Evolutionary conservation across 1,140 invertebrate genomes (phyloP), one percentile per base, ranked within the genome.

Genomic region (Reticulitermes speratus): DNA sequence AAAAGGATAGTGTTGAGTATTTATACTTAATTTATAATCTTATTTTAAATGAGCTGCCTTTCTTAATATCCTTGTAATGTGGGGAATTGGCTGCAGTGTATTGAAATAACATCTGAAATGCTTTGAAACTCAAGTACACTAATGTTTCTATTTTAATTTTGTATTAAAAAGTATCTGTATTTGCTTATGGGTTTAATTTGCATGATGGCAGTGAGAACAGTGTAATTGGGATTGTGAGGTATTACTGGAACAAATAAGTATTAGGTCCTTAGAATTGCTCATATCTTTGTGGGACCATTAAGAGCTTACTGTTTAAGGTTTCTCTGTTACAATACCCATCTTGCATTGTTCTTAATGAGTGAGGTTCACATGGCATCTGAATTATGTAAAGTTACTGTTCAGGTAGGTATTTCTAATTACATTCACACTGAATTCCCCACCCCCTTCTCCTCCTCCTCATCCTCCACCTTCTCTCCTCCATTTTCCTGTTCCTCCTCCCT

Each of bases 261-360:
- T 75, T 75, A 30, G 65, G 65, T 75, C 65, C n/a, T 75, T 75
- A 75, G 65, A 75, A 30, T 75, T 75, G 25, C 65, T 75, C 25
- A 30, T 75, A 75, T 75, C 6, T 75, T 75, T 75, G 65, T 75
- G 25, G 65, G 65, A 25, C 65, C 65, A 75, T 9, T 75, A 25
- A 75, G 25, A 30, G 25, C 9, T n/a, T 30, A 1, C 65, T 30
- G 25, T 75, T 12, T 16, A 19, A 21, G 25, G 25, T 75, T 75
- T 75, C 25, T n/a, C n/a, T 75, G n/a, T 75, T 75, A 65, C n/a
- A 75, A 25, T 14, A 30, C 65, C 65, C 14, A 14, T 30, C 9
- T 75, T 30, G 14, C n/a, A 1, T 30, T 75, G n/a, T 30, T 55
- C 3, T 75, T 25, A 75, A 30, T 65, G 59, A 11, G 3, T 48